Percentiles rank a stretch among this genome's conserved stretches.
Conservation (phyloP, 1,140 invertebrate species). For the Macrostomum lignano region DNA sequence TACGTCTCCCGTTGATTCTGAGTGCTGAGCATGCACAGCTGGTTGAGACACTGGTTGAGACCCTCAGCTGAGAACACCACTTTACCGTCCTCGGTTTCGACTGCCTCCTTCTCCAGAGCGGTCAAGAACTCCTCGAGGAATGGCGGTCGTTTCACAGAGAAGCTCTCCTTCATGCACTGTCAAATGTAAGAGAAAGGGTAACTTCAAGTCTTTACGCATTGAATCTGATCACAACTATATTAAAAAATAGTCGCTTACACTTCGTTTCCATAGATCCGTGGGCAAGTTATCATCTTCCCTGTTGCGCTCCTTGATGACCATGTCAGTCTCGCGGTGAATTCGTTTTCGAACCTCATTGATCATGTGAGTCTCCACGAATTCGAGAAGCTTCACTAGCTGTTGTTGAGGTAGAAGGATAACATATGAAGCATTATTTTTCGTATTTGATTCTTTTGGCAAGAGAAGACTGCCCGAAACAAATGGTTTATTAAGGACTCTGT, state of each 20-base stretch:
- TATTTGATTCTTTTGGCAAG: too few relatives aligned
- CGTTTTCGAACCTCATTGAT: constrained; percentile 18
- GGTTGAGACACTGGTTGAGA: constrained; percentile 13
- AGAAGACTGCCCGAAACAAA: too few relatives aligned
- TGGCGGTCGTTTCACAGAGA: constrained; percentile 18
- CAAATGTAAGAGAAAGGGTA: not conserved
- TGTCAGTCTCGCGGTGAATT: constrained; percentile 15
- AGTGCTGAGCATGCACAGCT: constrained; percentile 15
- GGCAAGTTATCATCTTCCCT: constrained; percentile 20
- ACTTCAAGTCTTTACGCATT: constrained; percentile 1
- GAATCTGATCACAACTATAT: not conserved
- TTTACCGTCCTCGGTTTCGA: constrained; percentile 11
- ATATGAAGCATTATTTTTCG: too few relatives aligned
- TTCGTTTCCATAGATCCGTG: constrained; percentile 25
- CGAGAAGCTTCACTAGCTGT: constrained; percentile 5
- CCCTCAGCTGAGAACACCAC: constrained; percentile 13
- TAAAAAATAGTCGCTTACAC: constrained; percentile 12
- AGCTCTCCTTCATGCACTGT: constrained; percentile 24
- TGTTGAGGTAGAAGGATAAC: too few relatives aligned
- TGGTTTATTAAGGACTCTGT: too few relatives aligned
- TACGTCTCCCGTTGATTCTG: constrained; percentile 18
- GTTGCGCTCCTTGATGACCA: constrained; percentile 18
- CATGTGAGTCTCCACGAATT: constrained; percentile 15
- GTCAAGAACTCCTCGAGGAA: constrained; percentile 18
- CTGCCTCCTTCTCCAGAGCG: constrained; percentile 12